Evolutionary conservation across 2,888 invertebrate genomes (phyloP), one percentile per base, ranked within the genome.

Genomic region (Torymus aiolomorphi): DNA sequence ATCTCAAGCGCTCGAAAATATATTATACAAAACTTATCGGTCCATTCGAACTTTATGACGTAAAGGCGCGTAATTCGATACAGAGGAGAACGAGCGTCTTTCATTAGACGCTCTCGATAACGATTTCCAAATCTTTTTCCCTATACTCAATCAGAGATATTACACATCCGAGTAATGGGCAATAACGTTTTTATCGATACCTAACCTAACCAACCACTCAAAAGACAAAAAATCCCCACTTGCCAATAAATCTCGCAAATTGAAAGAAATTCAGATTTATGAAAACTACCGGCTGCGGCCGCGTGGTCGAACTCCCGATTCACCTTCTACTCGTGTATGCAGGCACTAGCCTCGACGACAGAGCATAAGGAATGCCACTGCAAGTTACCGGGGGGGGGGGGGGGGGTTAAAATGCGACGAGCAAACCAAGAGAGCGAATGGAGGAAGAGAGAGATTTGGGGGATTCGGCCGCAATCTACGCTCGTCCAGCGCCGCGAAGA

Each of bases 311-410:
- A 85, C 85, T 85, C 85, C 82, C 83, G 81, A 76, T 82, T 82
- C 82, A 83, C 83, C 42, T 83, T 82, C 83, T 83, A 18, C 84
- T 82, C 84, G 84, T 82, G 42, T 42, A 69, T 73, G 78, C 73
- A 78, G 20, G 86, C 86, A 88, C 88, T 87, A 87, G 86, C 86
- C 85, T 86, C 88, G 88, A 88, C 88, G 89, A 89, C 89, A 88
- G 89, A 88, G 88, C 86, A 42, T 42, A 85, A 83, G 84, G 84
- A 84, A 83, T 84, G 78, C 72, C 62, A 24, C 5, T 56, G 69
- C 74, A 75, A 61, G 76, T 75, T 65, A 69, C 80, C 62, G 56
- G 57, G 66, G 62, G 80, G 71, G 54, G 52, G 61, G 54, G 69
- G 59, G 54, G 24, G 75, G 57, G 70, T 54, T 54, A 79, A 56